Evolutionary conservation across 2,797 vertebrate genomes (phyloP).

Genomic region (Bryconaethiops microstoma): DNA sequence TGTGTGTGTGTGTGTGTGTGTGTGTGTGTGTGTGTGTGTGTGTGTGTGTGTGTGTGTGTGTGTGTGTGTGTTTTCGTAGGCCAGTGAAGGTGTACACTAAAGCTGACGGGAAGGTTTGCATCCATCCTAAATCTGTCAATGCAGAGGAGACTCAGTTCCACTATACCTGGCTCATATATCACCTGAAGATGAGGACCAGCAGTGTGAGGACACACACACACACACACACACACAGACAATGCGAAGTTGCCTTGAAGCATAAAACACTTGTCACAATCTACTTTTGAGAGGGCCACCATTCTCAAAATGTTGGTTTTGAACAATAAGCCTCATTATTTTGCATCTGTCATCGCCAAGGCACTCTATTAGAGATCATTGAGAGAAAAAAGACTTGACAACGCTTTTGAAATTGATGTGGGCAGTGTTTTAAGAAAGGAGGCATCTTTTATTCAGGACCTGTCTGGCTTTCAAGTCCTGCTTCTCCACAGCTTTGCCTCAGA

Average conservation of each 20-base stretch:
- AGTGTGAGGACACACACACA: constrained; percentile 78
- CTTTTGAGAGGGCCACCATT: neutral
- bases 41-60: constrained; percentile 18
- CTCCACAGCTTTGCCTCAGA: constrained; percentile 54
- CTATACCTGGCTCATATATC: constrained; percentile 96
- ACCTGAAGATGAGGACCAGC: constrained; percentile 97
- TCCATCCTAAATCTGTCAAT: constrained; percentile 98
- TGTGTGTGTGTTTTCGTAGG: constrained; percentile 28
- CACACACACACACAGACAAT: constrained; percentile 2
- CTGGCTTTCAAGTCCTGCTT: constrained; percentile 36
- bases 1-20: constrained; percentile 1
- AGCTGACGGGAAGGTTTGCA: constrained; percentile 89
- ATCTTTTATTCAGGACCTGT: constrained; percentile 57
- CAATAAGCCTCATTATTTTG: constrained; percentile 9
- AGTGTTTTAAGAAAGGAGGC: constrained; percentile 20
- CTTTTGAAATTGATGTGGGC: constrained; percentile 24
- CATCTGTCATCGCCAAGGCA: neutral
- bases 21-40: constrained; percentile 17
- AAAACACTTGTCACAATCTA: neutral
- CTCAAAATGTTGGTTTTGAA: neutral
- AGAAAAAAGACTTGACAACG: neutral
- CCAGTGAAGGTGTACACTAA: constrained; percentile 96
- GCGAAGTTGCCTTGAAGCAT: neutral
- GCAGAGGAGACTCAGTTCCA: constrained; percentile 91
- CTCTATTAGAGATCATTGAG: neutral